Conservation (phyloP, 2,888 invertebrate genomes). For the Augochlorella aurata region DNA sequence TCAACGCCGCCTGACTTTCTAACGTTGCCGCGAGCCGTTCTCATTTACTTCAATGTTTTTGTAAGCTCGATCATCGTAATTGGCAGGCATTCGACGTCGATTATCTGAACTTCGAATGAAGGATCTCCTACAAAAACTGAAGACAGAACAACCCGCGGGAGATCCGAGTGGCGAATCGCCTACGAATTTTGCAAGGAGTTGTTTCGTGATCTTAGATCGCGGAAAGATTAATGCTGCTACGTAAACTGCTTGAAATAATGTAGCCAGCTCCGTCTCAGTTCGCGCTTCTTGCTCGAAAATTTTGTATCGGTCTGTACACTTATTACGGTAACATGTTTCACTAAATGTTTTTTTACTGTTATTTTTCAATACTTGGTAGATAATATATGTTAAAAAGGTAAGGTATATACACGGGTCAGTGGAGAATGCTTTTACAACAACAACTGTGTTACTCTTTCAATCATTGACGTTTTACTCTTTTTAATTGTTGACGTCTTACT, state of each 20-base stretch:
- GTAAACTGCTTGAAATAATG: background rate
- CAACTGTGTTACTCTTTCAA: background rate
- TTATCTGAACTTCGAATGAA: background rate
- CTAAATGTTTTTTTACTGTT: too few species aligned
- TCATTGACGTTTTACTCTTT: background rate
- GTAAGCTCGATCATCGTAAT: constrained; percentile 34
- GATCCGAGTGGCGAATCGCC: constrained; percentile 19
- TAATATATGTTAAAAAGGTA: background rate
- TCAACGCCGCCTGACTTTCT: constrained; percentile 47
- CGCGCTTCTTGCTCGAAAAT: too few species aligned
- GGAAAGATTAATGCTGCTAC: background rate
- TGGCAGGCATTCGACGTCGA: background rate
- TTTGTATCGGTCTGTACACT: too few species aligned
- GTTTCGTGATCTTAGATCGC: background rate
- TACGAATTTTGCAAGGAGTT: background rate
- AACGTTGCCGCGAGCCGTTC: constrained; percentile 26
- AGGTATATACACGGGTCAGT: background rate
- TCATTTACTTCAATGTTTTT: constrained; percentile 30
- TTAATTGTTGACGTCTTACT: background rate
- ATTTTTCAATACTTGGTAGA: too few species aligned
- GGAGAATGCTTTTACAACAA: background rate
- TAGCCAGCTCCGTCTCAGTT: background rate
- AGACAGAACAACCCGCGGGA: background rate
- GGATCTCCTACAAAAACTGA: background rate
- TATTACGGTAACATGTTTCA: too few species aligned